Conservation (phyloP, 1,140 invertebrate genomes). For the Lethrus apterus region DNA sequence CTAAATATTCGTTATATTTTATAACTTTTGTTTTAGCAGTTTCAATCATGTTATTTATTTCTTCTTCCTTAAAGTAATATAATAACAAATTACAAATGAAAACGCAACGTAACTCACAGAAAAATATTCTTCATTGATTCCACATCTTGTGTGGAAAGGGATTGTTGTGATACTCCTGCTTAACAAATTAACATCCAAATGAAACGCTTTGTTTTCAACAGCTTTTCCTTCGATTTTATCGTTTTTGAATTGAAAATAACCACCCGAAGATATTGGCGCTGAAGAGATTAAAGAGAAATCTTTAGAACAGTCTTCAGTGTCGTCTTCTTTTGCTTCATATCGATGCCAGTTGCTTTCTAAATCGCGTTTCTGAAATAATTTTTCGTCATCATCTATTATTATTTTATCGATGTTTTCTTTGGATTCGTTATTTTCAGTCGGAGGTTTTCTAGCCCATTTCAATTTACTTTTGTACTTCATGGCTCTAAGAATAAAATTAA, state of each 20-base stretch:
- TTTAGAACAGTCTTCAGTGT: neutral
- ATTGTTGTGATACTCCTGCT: conserved; percentile 26
- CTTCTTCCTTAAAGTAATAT: conserved; percentile 18
- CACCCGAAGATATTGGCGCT: conserved; percentile 27
- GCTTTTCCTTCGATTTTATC: conserved; percentile 18
- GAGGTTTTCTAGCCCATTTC: neutral
- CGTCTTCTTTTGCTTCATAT: conserved; percentile 20
- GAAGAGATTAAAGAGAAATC: conserved; percentile 28
- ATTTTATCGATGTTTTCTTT: neutral
- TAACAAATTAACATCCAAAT: conserved; percentile 28
- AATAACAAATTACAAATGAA: neutral
- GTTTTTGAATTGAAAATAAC: conserved; percentile 30
- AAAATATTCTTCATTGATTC: conserved; percentile 26
- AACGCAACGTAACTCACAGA: conserved; percentile 20
- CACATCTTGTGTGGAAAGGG: conserved; percentile 27
- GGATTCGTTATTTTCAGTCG: neutral
- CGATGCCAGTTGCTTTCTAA: conserved; percentile 30
- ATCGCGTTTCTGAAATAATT: conserved; percentile 1
- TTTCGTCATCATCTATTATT: neutral
- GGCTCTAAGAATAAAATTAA: conserved; percentile 6
- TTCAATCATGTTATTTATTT: conserved; percentile 15
- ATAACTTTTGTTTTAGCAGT: conserved; percentile 8
- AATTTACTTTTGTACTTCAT: conserved; percentile 12
- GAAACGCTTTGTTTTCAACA: conserved; percentile 21
- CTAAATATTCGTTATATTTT: conserved; percentile 19